Percentiles rank a stretch among this genome's conserved stretches.
phyloP scores from a whole-genome alignment of 1,140 invertebrate species.

The Lutraria rhynchaena region DNA sequence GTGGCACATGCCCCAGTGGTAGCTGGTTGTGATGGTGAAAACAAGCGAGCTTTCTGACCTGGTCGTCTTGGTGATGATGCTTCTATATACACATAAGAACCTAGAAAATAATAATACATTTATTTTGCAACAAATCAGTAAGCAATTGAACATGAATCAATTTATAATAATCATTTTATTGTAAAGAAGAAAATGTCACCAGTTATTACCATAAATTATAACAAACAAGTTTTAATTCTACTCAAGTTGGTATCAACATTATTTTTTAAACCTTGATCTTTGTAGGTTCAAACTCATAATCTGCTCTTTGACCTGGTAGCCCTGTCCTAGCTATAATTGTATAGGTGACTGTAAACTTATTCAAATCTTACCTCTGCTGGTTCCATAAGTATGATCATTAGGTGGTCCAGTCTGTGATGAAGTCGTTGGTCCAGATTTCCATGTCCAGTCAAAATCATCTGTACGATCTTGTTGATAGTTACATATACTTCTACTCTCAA shows the following conservation, averaged over 20 bases:
- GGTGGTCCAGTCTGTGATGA: conserved; percentile 72
- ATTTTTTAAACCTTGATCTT: too few relatives aligned
- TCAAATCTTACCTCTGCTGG: conserved; percentile 60
- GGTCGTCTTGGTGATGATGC: conserved; percentile 68
- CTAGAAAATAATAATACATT: conserved; percentile 51
- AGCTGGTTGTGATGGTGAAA: conserved; percentile 61
- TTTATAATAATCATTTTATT: too few relatives aligned
- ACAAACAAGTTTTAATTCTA: too few relatives aligned
- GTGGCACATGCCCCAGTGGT: conserved; percentile 66
- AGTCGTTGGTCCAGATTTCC: conserved; percentile 68
- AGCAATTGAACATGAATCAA: too few relatives aligned
- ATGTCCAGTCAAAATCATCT: conserved; percentile 79
- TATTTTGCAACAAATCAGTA: too few relatives aligned
- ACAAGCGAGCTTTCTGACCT: conserved; percentile 69
- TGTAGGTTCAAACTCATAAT: too few relatives aligned
- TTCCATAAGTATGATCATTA: conserved; percentile 78
- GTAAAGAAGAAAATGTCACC: too few relatives aligned
- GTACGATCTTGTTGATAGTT: conserved; percentile 72
- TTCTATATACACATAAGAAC: conserved; percentile 79
- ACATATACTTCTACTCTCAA: conserved; percentile 72
- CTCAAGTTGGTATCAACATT: too few relatives aligned
- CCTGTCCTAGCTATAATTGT: too few relatives aligned
- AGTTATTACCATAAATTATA: too few relatives aligned
- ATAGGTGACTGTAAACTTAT: too few relatives aligned
- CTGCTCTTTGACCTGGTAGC: too few relatives aligned